Percentiles rank a stretch among this genome's conserved stretches.
These are phyloP conservation scores for Acanthisitta chloris DNA, from an alignment of 2,113 vertebrate genomes.

Conservation along the genomic window DNA sequence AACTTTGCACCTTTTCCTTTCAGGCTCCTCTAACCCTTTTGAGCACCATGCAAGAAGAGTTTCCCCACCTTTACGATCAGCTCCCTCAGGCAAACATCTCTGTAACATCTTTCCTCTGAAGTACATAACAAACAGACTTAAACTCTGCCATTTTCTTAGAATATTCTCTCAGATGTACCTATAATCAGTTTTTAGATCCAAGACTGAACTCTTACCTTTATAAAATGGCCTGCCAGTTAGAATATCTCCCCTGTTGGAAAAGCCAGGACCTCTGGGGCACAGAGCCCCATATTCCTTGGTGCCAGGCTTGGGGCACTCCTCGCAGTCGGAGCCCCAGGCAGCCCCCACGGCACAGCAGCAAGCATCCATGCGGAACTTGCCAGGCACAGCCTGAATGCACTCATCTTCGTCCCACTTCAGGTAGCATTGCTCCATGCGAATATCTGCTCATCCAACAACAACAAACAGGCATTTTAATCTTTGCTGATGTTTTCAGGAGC, in stretches of 20 bases:
- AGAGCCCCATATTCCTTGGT: slow-evolving; percentile 59
- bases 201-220: slow-evolving; percentile 65
- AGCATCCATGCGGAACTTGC: slow-evolving; percentile 73
- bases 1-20: neutral
- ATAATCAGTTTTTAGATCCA: neutral
- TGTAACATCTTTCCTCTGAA: neutral
- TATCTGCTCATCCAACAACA: slow-evolving; percentile 59
- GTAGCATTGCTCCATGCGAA: slow-evolving; percentile 77
- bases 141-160: neutral
- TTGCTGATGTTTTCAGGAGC: neutral
- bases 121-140: neutral
- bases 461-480: neutral
- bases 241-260: slow-evolving; percentile 73
- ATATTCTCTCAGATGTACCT: neutral
- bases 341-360: slow-evolving; percentile 79
- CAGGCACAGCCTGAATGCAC: slow-evolving; percentile 62
- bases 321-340: slow-evolving; percentile 76
- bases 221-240: slow-evolving; percentile 76
- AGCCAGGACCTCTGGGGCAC: slow-evolving; percentile 78
- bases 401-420: slow-evolving; percentile 76
- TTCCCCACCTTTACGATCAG: neutral
- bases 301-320: slow-evolving; percentile 70
- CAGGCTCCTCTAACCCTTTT: neutral
- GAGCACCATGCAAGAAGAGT: neutral
- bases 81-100: neutral